Evolutionary conservation across 2,888 invertebrate genomes (phyloP), one percentile per base, ranked within the genome.

Genomic region (Eilema caniola): DNA sequence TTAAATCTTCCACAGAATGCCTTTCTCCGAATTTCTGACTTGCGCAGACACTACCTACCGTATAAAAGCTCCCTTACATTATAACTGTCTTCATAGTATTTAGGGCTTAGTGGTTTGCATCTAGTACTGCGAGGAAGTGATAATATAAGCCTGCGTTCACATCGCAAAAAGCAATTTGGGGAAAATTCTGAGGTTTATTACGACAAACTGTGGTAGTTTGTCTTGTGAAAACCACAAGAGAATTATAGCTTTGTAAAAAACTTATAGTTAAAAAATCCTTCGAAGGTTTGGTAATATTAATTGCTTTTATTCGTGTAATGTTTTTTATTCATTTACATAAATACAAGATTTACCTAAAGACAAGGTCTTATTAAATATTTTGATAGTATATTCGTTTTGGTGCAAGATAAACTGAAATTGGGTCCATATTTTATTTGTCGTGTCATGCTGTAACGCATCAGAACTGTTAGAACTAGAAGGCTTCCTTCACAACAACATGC

Each of bases 121-220:
- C 37, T 24, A 37, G 37, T 23, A 62, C 62, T 41, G 24, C 37
- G 62, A 16, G 11, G 10, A 33, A 37, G 37, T 24, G 37, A 62
- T 62, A 37, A 33, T 11, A 62, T 23, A 62, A 16, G 23, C 14
- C 14, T 37, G 16, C 24, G 37, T 62, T 62, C 37, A 62, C 24
- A 41, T 24, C 37, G 4, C 37, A 62, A 24, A 41, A 41, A 41
- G 24, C 62, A 62, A 24, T 62, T 41, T 41, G 37, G 24, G 37
- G 7, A 16, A 41, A 37, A 62, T 62, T 23, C 24, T 41, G 62
- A 62, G 24, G 24, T 62, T 62, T 37, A 24, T 47, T 62, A 16
- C 23, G 62, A 62, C 12, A 23, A 23, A 37, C 24, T 20, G 24
- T 16, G 3, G 14, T n/a, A n/a, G n/a, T n/a, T n/a, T n/a, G n/a